These are phyloP conservation scores for Geotrupes spiniger DNA, from an alignment of 2,888 invertebrate genomes.

Conservation along the genomic window DNA sequence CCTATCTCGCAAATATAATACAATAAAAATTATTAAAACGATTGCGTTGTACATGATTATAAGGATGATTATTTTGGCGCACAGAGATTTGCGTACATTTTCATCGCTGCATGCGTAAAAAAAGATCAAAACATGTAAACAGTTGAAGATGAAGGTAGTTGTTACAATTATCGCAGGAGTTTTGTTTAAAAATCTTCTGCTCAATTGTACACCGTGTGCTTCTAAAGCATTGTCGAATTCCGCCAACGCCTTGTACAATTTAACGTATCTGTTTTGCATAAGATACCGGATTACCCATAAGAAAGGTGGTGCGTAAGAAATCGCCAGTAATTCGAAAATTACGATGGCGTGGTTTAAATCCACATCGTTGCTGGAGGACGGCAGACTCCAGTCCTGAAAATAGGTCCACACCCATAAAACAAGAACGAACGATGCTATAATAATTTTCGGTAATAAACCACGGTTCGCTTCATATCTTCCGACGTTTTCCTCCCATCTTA, in stretches of 20 bases:
- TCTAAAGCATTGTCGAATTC: slow-evolving; percentile 43
- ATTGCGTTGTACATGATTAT: neutral
- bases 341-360: neutral
- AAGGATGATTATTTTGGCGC: neutral
- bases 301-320: neutral
- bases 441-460: neutral
- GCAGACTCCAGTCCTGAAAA: no score
- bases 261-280: slow-evolving; percentile 39
- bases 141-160: neutral
- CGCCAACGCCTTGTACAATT: slow-evolving; percentile 38
- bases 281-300: slow-evolving; percentile 2
- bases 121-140: neutral
- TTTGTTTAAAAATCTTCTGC: neutral
- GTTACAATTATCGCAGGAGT: neutral
- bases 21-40: neutral
- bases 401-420: neutral
- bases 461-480: neutral
- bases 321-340: neutral
- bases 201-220: slow-evolving; percentile 49
- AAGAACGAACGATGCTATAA: neutral
- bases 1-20: no score
- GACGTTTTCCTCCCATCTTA: no score
- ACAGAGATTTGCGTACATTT: neutral
- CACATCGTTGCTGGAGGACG: no score
- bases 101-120: neutral